Conservation (phyloP, 2,888 invertebrate genomes). For the Beris morrisii region DNA sequence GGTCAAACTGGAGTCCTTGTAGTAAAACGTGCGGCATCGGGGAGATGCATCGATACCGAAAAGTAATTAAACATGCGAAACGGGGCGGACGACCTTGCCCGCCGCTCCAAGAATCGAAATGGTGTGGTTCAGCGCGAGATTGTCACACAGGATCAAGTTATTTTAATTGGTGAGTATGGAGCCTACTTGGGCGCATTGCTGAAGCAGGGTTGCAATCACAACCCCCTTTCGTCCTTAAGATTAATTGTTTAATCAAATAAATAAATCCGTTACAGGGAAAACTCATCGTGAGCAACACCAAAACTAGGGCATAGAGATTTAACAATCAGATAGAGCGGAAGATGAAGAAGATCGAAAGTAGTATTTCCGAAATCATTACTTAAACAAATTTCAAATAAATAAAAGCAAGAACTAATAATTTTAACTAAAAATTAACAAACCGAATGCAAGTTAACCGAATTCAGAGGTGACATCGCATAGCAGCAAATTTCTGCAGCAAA, state of each 20-base stretch:
- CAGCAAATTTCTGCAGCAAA: constrained; percentile 1
- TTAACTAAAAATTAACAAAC: neutral
- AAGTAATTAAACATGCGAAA: constrained; percentile 74
- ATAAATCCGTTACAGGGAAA: constrained; percentile 24
- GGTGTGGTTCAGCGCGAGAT: constrained; percentile 79
- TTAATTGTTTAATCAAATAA: no score
- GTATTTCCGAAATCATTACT: constrained; percentile 22
- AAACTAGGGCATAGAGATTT: constrained; percentile 10
- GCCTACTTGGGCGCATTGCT: neutral
- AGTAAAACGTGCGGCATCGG: constrained; percentile 89
- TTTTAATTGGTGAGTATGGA: constrained; percentile 63
- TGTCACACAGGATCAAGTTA: constrained; percentile 63
- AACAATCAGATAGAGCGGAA: constrained; percentile 16
- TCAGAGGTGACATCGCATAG: constrained; percentile 9
- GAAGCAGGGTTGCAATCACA: no score
- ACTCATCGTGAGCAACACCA: constrained; percentile 31
- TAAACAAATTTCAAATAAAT: constrained; percentile 8
- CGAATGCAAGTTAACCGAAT: constrained; percentile 12
- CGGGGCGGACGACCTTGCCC: constrained; percentile 83
- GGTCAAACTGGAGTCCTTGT: constrained; percentile 87
- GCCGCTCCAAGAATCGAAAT: constrained; percentile 79
- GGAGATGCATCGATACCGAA: constrained; percentile 77
- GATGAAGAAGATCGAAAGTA: constrained; percentile 16
- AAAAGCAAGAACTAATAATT: neutral
- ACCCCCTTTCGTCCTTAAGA: no score